Evolutionary conservation across 2,888 invertebrate species (phyloP).

Genomic region (Nymphalis polychloros): DNA sequence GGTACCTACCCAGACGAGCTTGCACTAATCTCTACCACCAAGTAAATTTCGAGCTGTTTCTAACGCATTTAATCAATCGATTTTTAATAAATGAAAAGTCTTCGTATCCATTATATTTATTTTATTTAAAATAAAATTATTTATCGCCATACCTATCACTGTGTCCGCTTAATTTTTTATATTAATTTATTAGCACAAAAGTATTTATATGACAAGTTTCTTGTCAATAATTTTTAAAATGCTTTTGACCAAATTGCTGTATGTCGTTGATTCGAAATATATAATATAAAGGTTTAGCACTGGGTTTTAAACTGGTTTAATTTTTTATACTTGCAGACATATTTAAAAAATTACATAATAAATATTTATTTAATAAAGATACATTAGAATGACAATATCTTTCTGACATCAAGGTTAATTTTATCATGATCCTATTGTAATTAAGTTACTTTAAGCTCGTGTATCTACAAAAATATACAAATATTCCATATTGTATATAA

Average conservation of each 20-base stretch:
- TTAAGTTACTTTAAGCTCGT: no score
- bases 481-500: no score
- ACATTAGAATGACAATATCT: no score
- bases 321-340: background rate
- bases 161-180: background rate
- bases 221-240: slow-evolving; percentile 18
- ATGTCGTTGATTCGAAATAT: slow-evolving; percentile 14
- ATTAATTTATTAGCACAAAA: slow-evolving; percentile 11
- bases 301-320: slow-evolving; percentile 23
- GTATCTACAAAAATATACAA: no score
- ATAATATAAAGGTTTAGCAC: slow-evolving; percentile 14
- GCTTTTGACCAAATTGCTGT: slow-evolving; percentile 20
- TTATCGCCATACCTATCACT: slow-evolving; percentile 1
- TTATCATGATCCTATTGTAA: no score
- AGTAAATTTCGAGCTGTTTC: no score
- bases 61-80: no score
- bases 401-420: no score
- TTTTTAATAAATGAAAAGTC: no score
- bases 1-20: no score
- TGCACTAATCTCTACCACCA: no score
- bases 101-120: background rate
- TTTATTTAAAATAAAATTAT: background rate
- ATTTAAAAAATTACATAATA: background rate
- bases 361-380: no score
- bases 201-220: slow-evolving; percentile 4